Evolutionary conservation across 30 jellyfish, hydroid and myxozoan species (phyloP).

Genomic region (Mastigias papua): DNA sequence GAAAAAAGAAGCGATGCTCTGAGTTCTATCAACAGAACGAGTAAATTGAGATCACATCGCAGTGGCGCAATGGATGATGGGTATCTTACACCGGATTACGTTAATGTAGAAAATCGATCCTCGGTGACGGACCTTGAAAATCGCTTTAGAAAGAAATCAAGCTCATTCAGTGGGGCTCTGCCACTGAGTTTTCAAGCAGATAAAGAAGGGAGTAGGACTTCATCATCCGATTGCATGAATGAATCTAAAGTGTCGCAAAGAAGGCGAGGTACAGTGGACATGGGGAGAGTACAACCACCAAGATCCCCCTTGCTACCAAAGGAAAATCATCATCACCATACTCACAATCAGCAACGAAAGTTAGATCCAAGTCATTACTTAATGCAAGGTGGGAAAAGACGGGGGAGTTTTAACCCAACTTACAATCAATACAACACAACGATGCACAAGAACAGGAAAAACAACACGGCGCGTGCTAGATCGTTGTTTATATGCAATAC

Average conservation of each 20-base stretch:
- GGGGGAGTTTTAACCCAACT: constrained; percentile 87
- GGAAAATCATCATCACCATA: constrained; percentile 3
- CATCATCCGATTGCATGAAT: not conserved
- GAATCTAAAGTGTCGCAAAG: constrained; percentile 33
- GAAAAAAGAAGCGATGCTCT: constrained; percentile 5
- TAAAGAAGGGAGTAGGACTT: not conserved
- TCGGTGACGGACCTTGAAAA: not conserved
- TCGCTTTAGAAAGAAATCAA: constrained; percentile 79
- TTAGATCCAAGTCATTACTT: constrained; percentile 86
- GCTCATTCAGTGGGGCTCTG: constrained; percentile 78
- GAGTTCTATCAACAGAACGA: constrained; percentile 14
- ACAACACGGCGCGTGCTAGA: constrained; percentile 61
- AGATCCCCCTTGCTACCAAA: constrained; percentile 31
- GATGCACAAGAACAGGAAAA: constrained; percentile 14
- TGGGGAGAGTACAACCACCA: constrained; percentile 45
- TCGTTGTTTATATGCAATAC: constrained; percentile 63
- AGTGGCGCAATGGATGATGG: constrained; percentile 43
- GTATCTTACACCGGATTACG: constrained; percentile 50
- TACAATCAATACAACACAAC: constrained; percentile 51
- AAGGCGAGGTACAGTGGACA: constrained; percentile 67
- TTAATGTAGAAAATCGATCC: not conserved
- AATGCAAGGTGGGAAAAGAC: constrained; percentile 70
- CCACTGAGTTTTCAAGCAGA: constrained; percentile 28
- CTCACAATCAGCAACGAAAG: constrained; percentile 27
- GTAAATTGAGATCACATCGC: constrained; percentile 19